Percentiles rank a stretch among this genome's conserved stretches.
Conservation (phyloP, 2,888 invertebrate genomes). For the Eurois occulta region DNA sequence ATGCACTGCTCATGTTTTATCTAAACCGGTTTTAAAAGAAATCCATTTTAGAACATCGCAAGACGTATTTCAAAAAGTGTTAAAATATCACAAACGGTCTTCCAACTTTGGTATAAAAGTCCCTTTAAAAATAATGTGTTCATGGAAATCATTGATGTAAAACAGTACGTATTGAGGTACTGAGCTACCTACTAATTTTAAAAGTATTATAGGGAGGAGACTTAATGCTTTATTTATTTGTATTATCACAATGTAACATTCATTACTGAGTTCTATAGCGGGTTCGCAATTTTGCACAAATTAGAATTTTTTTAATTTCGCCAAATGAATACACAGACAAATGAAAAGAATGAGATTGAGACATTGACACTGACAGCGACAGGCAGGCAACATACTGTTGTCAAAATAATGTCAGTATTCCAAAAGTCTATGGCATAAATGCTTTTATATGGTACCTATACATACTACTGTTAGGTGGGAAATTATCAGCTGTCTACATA, state of each 20-base stretch:
- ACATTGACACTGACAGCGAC: neutral
- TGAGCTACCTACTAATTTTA: conserved; percentile 12
- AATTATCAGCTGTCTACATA: too few relatives aligned
- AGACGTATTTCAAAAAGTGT: conserved; percentile 1
- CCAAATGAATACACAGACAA: neutral
- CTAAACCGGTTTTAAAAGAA: neutral
- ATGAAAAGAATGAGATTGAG: neutral
- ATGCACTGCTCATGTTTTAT: conserved; percentile 1
- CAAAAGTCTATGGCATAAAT: too few relatives aligned
- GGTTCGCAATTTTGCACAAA: conserved; percentile 9
- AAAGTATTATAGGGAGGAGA: neutral
- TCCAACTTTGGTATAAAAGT: neutral
- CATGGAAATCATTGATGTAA: neutral
- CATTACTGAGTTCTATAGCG: neutral
- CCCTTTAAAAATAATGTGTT: neutral
- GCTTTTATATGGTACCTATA: too few relatives aligned
- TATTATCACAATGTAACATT: conserved; percentile 5
- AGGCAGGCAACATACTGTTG: too few relatives aligned
- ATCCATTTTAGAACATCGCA: neutral
- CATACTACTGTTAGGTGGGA: too few relatives aligned
- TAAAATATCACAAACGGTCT: neutral
- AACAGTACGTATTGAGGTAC: neutral
- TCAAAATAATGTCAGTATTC: too few relatives aligned
- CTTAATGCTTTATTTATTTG: conserved; percentile 9
- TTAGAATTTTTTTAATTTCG: conserved; percentile 8